Conservation (phyloP, 2,113 vertebrate species). For the Circaetus gallicus region DNA sequence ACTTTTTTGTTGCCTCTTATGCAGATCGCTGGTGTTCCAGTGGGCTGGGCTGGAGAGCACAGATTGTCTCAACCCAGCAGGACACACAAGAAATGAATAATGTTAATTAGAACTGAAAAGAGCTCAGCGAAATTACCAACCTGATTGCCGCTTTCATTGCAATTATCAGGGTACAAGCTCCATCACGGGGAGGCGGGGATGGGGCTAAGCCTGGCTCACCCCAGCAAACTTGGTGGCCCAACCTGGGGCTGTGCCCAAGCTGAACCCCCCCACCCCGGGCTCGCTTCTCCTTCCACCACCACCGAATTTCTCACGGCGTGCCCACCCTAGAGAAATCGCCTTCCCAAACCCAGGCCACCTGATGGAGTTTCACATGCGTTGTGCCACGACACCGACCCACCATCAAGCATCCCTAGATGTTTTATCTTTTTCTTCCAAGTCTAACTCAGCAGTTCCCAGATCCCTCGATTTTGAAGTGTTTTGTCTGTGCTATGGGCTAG, state of each 20-base stretch:
- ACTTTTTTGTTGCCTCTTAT: constrained; percentile 38
- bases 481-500: background rate
- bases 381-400: accelerated
- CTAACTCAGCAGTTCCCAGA: background rate
- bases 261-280: background rate
- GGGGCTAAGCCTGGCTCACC: background rate
- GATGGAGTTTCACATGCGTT: accelerated
- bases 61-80: constrained; percentile 63
- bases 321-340: background rate
- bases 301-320: background rate
- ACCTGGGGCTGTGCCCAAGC: background rate
- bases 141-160: constrained; percentile 20
- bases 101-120: constrained; percentile 67
- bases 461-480: background rate
- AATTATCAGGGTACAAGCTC: constrained; percentile 30
- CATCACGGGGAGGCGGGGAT: background rate
- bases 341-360: background rate
- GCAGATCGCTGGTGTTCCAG: constrained; percentile 42
- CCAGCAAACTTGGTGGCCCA: background rate
- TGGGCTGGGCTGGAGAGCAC: constrained; percentile 42
- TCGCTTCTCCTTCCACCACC: background rate
- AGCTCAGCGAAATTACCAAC: constrained; percentile 52
- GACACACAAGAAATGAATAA: constrained; percentile 63
- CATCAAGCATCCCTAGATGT: background rate
- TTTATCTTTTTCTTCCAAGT: background rate